Evolutionary conservation across 2,888 invertebrate genomes (phyloP), one percentile per base, ranked within the genome.

Genomic region (Lingula anatina): DNA sequence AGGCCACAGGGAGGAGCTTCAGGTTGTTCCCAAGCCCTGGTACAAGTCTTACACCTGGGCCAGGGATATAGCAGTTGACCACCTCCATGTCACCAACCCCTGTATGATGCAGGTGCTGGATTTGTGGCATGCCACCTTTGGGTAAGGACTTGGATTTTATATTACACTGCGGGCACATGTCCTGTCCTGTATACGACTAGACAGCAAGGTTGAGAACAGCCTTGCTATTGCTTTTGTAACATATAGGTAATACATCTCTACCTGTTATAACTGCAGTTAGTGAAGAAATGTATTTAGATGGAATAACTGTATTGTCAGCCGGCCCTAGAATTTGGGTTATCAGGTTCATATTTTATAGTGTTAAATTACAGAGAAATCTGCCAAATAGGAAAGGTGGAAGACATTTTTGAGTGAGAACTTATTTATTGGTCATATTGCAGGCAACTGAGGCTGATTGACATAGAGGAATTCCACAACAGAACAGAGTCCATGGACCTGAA

Each of bases 51-150:
- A 77, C 63, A 71, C 78, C 42, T 68, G 74, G 51, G 79, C 81
- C 41, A 79, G 78, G 55, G 66, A 67, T n/a, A 80, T 80, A 54
- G 75, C 86, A 47, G 73, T 74, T 1, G 83, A 79, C 61, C 85
- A 84, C 58, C 80, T 93, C 1, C 85, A 89, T 68, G 81, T 84
- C 44, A 86, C 89, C 39, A 90, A 91, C 76, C 87, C 88, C 0
- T 89, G 90, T 64, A 84, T 93, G 61, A 83, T 86, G 18, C 87
- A 86, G 68, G 84, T 90, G 43, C 75, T 90, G 53, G 86, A 72
- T 66, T 81, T 90, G 46, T 93, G 92, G 91, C 85, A 85, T 76
- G 82, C 83, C 44, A 84, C 86, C 60, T 92, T 87, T 70, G 84
- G 84, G 86, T 83, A 78, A 61, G 80, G 56, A 18, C 21, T 31